Evolutionary conservation across 2,113 vertebrate species (phyloP), one percentile per base, ranked within the genome.

Genomic region (Hypanus sabinus): DNA sequence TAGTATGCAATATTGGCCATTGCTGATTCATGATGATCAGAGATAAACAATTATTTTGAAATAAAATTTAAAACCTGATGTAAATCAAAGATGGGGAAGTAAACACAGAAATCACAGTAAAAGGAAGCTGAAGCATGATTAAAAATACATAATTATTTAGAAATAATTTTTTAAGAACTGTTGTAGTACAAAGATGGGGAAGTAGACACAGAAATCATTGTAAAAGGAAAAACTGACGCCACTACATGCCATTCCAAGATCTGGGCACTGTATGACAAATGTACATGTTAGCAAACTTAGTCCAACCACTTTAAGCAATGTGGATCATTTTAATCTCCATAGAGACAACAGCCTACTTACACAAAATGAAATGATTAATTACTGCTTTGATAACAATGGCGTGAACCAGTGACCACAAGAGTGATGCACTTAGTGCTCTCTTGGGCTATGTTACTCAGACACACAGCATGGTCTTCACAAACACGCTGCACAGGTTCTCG

Each of bases 311-410:
- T 93, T 93, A 96, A 96, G 95, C 95, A 95, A 95, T 93, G 94
- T 77, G 94, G 95, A 95, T 96, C 94, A 96, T 95, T 96, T 94
- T 95, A 94, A 95, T 95, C 95, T 95, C 95, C 95, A 96, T 96
- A 94, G 95, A 95, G 96, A 97, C 95, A 94, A 94, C 55, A 73
- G 94, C 94, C 94, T 96, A 95, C 95, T 96, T 96, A 95, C 95
- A 94, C 96, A 95, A 96, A 95, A 96, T 95, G 94, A 95, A 96
- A 96, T 96, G 95, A 96, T 96, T 96, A 95, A 96, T 97, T 95
- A 80, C 94, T 94, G 91, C 95, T 96, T 96, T 96, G 94, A 95
- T 95, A 95, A 95, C 94, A 96, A 95, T 94, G 94, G 95, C 94
- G 62, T 94, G 95, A 95, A 96, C 94, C 91, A 94, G 94, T 95